Base-by-base conservation (phyloP, 2,888 invertebrate species). In the Incurvaria masculella region DNA sequence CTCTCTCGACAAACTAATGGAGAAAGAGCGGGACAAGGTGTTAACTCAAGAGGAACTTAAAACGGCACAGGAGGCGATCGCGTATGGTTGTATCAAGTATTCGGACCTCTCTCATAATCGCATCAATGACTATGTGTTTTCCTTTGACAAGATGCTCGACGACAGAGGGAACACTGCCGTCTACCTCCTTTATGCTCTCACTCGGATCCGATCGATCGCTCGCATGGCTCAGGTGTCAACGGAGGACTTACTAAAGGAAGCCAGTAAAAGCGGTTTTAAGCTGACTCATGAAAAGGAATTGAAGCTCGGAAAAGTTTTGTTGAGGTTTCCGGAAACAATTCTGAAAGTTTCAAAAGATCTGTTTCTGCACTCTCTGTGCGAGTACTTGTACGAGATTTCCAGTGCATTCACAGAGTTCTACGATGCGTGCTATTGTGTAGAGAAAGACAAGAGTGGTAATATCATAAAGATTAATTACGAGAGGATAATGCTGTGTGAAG, bases 91-190 rank as follows among this genome's bases (percentile, higher is more conserved):
- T 65, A 96, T 99, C 49, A 99, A 97, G 68, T 99, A 99, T 69
- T 91, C 98, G 4, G 99, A 99, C 79, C 81, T 99, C 44, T 91
- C 90, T 14, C 96, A 97, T 62, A 96, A 96, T 66, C 84, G 97
- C 52, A 86, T 85, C 49, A 91, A 92, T 65, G 98, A 98, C 64
- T 99, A 99, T 65, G 86, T 98, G 2, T 99, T 99, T 73, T 97
- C 97, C 1, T 99, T 97, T 71, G 97, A 99, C 63, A 95, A 95
- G 81, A 99, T 99, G 99, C 80, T 99, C 53, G 97, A 99, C 63
- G 98, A 99, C 66, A 91, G 92, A 65, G 99, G 99, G 10, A 99
- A 99, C 66, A 99, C 99, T 1, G 99, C 99, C 0, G 97, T 97
- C 0, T 99, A 99, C 65, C 78, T 99, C 46, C 72, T 99, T 6